Evolutionary conservation across 2,113 vertebrate species (phyloP).

Genomic region (Propithecus coquereli): DNA sequence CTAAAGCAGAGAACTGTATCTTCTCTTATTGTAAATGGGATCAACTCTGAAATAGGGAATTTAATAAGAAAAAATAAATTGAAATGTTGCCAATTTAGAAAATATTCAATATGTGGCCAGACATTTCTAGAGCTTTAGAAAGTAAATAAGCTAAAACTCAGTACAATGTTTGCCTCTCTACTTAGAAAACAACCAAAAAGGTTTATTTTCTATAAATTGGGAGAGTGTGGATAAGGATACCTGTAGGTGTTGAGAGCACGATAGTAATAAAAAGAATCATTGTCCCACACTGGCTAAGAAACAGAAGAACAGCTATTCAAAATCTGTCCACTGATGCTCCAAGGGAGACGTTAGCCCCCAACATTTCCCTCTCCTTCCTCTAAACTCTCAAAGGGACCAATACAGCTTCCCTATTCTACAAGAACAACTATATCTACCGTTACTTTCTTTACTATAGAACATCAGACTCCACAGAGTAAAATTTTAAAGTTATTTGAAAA

Average conservation of each 20-base stretch:
- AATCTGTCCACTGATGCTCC: background rate
- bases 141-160: background rate
- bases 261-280: background rate
- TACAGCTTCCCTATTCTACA: background rate
- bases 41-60: background rate
- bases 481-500: conserved; percentile 33
- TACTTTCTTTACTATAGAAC: background rate
- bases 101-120: background rate
- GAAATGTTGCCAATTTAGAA: conserved; percentile 5
- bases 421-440: background rate
- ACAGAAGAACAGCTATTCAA: background rate
- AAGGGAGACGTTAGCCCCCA: background rate
- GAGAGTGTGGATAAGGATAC: background rate
- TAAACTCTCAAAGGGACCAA: background rate
- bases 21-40: background rate
- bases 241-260: background rate
- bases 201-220: background rate
- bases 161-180: background rate
- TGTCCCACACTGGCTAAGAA: background rate
- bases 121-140: background rate
- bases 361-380: background rate
- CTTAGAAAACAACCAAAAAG: background rate
- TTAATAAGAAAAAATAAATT: conserved; percentile 26
- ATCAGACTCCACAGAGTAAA: background rate
- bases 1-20: background rate